Percentiles rank a stretch among this genome's conserved stretches.
Conservation (phyloP, 2,888 invertebrate species). For the Urechis unicinctus region DNA sequence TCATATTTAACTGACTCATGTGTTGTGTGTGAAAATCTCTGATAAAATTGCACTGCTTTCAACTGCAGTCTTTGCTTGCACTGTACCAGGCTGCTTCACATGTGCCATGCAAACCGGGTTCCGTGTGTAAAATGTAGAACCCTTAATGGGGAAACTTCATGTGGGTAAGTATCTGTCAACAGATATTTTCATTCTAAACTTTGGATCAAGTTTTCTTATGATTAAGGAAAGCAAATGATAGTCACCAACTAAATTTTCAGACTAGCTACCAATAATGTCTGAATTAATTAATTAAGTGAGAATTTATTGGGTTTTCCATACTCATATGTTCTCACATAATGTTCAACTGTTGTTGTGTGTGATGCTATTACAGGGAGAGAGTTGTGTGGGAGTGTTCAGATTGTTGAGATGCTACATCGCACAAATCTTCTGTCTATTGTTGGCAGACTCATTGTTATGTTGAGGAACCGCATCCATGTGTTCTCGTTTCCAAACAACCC, state of each 20-base stretch:
- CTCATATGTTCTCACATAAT: no score
- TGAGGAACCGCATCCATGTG: conserved; percentile 68
- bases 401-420: conserved; percentile 79
- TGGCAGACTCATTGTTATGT: conserved; percentile 50
- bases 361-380: conserved; percentile 58
- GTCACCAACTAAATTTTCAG: no score
- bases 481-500: conserved; percentile 70
- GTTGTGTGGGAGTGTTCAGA: conserved; percentile 70
- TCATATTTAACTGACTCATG: no score
- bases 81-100: conserved; percentile 65
- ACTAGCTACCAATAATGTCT: no score
- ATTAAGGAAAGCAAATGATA: no score
- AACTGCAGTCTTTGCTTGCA: no score
- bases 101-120: conserved; percentile 80
- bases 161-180: conserved; percentile 52
- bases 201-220: no score
- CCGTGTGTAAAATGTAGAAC: conserved; percentile 81
- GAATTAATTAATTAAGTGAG: no score
- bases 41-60: no score
- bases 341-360: not conserved
- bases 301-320: no score
- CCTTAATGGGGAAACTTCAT: conserved; percentile 72
- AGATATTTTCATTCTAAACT: no score
- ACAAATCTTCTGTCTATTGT: conserved; percentile 78
- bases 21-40: no score